phyloP scores from a whole-genome alignment of 2,113 vertebrate genomes.

The Piaya cayana region DNA sequence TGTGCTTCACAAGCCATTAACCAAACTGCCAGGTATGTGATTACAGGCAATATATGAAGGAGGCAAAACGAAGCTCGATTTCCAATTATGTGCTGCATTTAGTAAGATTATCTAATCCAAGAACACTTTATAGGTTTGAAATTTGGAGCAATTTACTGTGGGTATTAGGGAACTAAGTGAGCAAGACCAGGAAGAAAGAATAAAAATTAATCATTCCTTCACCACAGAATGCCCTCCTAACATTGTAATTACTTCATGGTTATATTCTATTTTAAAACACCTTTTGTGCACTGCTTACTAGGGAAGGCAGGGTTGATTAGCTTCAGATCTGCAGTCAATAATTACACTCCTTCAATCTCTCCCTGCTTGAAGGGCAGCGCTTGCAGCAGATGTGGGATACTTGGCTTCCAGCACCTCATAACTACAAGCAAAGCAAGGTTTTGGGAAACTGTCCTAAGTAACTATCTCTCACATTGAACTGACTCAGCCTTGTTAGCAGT shows the following conservation, averaged over 20 bases:
- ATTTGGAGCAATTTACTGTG: background rate
- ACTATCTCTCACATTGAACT: accelerated
- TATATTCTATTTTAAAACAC: background rate
- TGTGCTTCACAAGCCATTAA: background rate
- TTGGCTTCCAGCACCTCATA: accelerated
- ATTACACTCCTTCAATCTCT: background rate
- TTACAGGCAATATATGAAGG: background rate
- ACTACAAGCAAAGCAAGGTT: background rate
- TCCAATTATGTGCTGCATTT: background rate
- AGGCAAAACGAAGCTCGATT: background rate
- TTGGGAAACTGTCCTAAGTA: background rate
- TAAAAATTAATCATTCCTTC: background rate
- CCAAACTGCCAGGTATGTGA: background rate
- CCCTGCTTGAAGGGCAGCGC: accelerated
- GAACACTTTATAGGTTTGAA: background rate
- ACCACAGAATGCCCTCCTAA: background rate
- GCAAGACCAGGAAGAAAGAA: background rate
- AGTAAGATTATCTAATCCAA: background rate
- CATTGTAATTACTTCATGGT: background rate
- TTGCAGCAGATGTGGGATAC: accelerated
- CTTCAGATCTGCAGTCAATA: background rate
- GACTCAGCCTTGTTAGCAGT: background rate
- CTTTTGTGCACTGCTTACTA: background rate
- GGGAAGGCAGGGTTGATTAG: background rate
- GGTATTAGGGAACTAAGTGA: background rate